Evolutionary conservation across 2,888 invertebrate species (phyloP).

Genomic region (Subacronicta megacephala): DNA sequence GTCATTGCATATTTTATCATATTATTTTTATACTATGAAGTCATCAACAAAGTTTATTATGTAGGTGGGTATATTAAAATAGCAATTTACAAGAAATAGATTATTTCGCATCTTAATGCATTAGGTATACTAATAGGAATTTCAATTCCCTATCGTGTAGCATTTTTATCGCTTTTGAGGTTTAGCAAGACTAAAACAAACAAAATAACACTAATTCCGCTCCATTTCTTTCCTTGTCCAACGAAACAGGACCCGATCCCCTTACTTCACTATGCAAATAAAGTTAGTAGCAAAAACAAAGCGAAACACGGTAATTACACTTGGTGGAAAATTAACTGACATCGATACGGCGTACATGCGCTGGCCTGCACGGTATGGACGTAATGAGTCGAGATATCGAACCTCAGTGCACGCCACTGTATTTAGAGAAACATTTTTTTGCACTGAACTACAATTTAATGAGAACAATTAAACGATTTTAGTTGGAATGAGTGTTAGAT

Average conservation of each 20-base stretch:
- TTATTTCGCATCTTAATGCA: conserved; percentile 16
- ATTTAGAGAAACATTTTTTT: conserved; percentile 57
- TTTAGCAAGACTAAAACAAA: not conserved
- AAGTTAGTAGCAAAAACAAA: conserved; percentile 89
- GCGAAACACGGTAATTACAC: conserved; percentile 88
- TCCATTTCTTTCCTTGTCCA: conserved; percentile 62
- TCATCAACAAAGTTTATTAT: conserved; percentile 29
- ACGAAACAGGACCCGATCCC: conserved; percentile 70
- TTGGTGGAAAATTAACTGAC: conserved; percentile 88
- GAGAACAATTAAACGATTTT: conserved; percentile 47
- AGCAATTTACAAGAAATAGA: too few relatives aligned
- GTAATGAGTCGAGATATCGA: conserved; percentile 84
- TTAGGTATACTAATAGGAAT: too few relatives aligned
- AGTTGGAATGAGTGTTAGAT: conserved; percentile 20
- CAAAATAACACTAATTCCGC: conserved; percentile 35
- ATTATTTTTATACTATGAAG: conserved; percentile 24
- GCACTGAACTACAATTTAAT: conserved; percentile 42
- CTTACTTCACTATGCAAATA: conserved; percentile 86
- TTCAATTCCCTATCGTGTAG: too few relatives aligned
- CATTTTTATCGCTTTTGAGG: too few relatives aligned
- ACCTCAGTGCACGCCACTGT: conserved; percentile 76
- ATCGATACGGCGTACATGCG: conserved; percentile 83
- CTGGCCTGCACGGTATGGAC: conserved; percentile 69
- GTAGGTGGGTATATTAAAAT: conserved; percentile 11
- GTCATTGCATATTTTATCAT: conserved; percentile 45